Percentiles rank a stretch among this genome's conserved stretches.
Evolutionary conservation across 2,797 vertebrate species (phyloP).

Genomic region (Eurystomus glaucurus): DNA sequence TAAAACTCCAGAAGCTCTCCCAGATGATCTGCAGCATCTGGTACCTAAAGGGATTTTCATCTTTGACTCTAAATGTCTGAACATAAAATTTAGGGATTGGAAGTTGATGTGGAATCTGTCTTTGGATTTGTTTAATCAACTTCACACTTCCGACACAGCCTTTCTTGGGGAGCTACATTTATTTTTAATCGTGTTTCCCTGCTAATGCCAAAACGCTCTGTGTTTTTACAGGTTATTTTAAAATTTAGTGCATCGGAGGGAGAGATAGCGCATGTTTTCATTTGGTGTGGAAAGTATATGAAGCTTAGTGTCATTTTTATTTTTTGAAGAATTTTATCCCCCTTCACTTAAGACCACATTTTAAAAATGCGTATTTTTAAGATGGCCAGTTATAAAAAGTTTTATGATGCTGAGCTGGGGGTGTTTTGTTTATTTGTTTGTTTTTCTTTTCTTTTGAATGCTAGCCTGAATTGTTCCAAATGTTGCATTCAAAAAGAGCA

Average conservation of each 20-base stretch:
- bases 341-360: not conserved
- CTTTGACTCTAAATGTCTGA: conserved; percentile 86
- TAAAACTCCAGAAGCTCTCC: conserved; percentile 87
- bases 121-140: conserved; percentile 86
- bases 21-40: conserved; percentile 89
- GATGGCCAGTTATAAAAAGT: conserved; percentile 75
- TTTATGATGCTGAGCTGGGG: conserved; percentile 46
- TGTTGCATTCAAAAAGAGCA: conserved; percentile 46
- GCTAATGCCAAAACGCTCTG: not conserved
- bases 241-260: conserved; percentile 24
- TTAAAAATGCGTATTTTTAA: conserved; percentile 49
- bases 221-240: conserved; percentile 62
- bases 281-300: conserved; percentile 7
- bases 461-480: conserved; percentile 68
- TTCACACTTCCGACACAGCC: conserved; percentile 74
- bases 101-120: conserved; percentile 89
- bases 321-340: conserved; percentile 28
- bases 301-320: conserved; percentile 55
- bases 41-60: conserved; percentile 91
- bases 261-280: conserved; percentile 28
- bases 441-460: not conserved
- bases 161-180: conserved; percentile 73
- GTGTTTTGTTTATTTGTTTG: not conserved
- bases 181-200: conserved; percentile 76
- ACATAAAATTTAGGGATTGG: conserved; percentile 89